Conservation (phyloP, 1,140 invertebrate species). For the Lordiphosa mommai region DNA sequence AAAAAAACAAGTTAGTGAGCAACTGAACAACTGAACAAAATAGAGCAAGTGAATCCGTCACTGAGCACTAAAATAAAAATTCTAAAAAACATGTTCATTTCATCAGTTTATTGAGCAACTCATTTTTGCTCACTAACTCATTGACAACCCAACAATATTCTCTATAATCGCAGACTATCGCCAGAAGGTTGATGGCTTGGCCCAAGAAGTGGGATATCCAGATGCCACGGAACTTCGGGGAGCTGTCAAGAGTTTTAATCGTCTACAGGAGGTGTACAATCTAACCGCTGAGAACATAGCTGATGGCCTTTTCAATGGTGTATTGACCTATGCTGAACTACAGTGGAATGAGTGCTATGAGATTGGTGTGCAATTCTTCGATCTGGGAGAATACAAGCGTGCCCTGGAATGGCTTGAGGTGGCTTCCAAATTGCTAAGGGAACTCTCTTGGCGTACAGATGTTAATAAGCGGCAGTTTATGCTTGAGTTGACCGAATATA, state of each 20-base stretch:
- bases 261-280: slow-evolving; percentile 60
- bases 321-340: slow-evolving; percentile 12
- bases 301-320: slow-evolving; percentile 31
- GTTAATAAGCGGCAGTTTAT: neutral
- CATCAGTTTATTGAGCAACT: too few species aligned
- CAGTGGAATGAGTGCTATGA: slow-evolving; percentile 56
- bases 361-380: slow-evolving; percentile 48
- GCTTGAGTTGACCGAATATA: slow-evolving; percentile 46
- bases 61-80: too few species aligned
- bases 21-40: too few species aligned
- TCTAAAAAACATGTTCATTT: too few species aligned
- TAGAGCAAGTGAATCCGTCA: too few species aligned
- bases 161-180: slow-evolving; percentile 15
- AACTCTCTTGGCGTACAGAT: neutral
- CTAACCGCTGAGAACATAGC: slow-evolving; percentile 35
- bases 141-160: too few species aligned
- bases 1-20: too few species aligned
- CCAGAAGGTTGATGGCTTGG: neutral
- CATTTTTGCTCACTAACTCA: too few species aligned
- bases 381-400: slow-evolving; percentile 19
- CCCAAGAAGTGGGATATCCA: slow-evolving; percentile 22
- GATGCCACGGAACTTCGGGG: slow-evolving; percentile 47
- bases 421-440: slow-evolving; percentile 20
- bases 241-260: slow-evolving; percentile 38
- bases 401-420: slow-evolving; percentile 44